Base-by-base conservation (phyloP, 2,888 invertebrate genomes). In the Caenorhabditis parvicauda region DNA sequence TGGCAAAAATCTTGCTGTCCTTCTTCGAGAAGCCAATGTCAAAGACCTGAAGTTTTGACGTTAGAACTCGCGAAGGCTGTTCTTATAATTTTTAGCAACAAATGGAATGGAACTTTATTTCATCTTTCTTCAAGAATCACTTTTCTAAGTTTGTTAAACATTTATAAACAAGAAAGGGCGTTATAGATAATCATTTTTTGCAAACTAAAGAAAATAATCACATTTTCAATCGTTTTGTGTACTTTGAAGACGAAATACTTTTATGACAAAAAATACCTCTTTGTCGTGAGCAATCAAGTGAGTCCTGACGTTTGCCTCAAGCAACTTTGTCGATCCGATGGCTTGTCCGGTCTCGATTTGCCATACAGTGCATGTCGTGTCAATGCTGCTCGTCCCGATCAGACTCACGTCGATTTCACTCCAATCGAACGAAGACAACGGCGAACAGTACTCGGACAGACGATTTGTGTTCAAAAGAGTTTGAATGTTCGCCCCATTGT, bases 351-450 rank as follows among this genome's bases (percentile, higher is more conserved):
- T 85, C 86, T 99, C 98, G 58, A 99, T 84, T 1, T 95, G 94
- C 98, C 98, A 98, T 74, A 98, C 96, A 22, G 98, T 98, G 82
- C 98, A 98, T 0, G 98, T 98, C 6, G 98, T 98, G 82, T 98
- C 98, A 67, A 98, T 98, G 68, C 93, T 94, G 47, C 94, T 94
- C 7, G 98, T 98, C 12, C 95, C 98, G 32, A 98, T 90, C 58
- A 98, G 84, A 84, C 95, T 96, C 3, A 95, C 93, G 84, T 98
- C 98, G 0, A 96, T 92, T 38, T 98, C 96, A 81, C 98, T 99
- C 98, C 98, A 98, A 83, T 99, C 98, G 79, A 99, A 98, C 9
- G 95, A 95, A 0, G 98, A 98, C 39, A 99, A 85, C 0, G 98
- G 98, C 0, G 98, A 98, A 85, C 98, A 99, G 84, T 98, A 99